These are phyloP conservation scores for Rhopalosiphum nymphaeae DNA, from an alignment of 2,888 invertebrate genomes.

Conservation along the genomic window DNA sequence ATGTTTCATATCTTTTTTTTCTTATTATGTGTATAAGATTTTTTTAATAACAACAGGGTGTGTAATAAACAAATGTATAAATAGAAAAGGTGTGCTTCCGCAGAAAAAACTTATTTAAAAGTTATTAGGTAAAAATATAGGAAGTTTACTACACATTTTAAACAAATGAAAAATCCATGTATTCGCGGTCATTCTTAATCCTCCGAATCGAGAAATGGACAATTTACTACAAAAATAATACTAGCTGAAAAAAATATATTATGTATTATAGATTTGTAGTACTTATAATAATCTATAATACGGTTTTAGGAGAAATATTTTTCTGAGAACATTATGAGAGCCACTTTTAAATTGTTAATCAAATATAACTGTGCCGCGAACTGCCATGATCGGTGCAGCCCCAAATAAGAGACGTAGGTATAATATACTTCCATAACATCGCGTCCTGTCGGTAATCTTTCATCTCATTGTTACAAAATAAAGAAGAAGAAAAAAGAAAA, in stretches of 20 bases:
- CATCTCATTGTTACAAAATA: slow-evolving; percentile 60
- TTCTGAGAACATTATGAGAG: neutral
- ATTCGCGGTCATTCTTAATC: neutral
- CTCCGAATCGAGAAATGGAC: neutral
- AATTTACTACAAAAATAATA: neutral
- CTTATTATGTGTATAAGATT: neutral
- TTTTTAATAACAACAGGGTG: neutral
- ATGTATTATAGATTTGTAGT: neutral
- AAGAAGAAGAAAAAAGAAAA: slow-evolving; percentile 42
- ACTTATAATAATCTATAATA: neutral
- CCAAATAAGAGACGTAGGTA: slow-evolving; percentile 22
- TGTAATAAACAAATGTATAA: neutral
- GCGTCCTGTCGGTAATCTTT: slow-evolving; percentile 56
- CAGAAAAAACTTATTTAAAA: neutral
- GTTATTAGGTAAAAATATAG: neutral
- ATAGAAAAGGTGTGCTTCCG: neutral
- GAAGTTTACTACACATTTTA: neutral
- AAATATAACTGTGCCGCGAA: slow-evolving; percentile 4
- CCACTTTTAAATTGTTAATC: slow-evolving; percentile 49
- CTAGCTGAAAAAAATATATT: neutral
- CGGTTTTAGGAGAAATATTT: slow-evolving; percentile 3
- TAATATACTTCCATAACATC: slow-evolving; percentile 14
- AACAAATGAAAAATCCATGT: neutral
- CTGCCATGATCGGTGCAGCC: slow-evolving; percentile 15
- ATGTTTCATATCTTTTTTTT: neutral